Percentiles rank a stretch among this genome's conserved stretches.
Conservation (phyloP, 2,888 invertebrate species). For the Alloplasta piceator region DNA sequence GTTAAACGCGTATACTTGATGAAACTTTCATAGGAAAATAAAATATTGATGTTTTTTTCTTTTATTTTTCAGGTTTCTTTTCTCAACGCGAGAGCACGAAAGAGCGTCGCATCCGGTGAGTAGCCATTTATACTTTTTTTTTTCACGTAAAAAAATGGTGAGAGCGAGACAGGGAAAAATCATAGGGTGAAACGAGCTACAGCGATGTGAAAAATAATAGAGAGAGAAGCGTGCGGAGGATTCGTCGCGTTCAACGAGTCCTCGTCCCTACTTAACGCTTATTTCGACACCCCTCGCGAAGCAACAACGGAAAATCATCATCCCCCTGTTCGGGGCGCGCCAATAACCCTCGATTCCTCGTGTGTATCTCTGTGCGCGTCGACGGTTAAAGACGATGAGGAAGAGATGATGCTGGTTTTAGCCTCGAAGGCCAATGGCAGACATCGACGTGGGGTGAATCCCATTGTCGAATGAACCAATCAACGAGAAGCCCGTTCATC, state of each 20-base stretch:
- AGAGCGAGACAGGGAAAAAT: conserved; percentile 26
- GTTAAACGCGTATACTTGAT: no score
- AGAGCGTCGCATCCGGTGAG: conserved; percentile 65
- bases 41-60: neutral
- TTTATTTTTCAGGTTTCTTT: conserved; percentile 29
- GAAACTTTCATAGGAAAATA: neutral
- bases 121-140: conserved; percentile 74
- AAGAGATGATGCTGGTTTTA: conserved; percentile 53
- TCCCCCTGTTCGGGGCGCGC: conserved; percentile 77
- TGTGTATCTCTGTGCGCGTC: neutral
- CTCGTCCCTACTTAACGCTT: conserved; percentile 81
- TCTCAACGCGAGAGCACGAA: conserved; percentile 5
- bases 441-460: conserved; percentile 76
- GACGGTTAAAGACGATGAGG: conserved; percentile 25
- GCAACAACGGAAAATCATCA: conserved; percentile 75
- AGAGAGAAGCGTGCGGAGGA: conserved; percentile 50
- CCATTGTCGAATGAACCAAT: conserved; percentile 81
- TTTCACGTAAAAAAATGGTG: neutral
- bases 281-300: conserved; percentile 77
- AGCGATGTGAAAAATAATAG: conserved; percentile 19
- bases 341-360: conserved; percentile 69
- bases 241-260: conserved; percentile 57
- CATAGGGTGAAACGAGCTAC: conserved; percentile 26
- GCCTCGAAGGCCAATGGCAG: conserved; percentile 78
- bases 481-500: conserved; percentile 66